These are phyloP conservation scores for Oasisia sp. DNA, from an alignment of 2,888 invertebrate species.

Conservation along the genomic window DNA sequence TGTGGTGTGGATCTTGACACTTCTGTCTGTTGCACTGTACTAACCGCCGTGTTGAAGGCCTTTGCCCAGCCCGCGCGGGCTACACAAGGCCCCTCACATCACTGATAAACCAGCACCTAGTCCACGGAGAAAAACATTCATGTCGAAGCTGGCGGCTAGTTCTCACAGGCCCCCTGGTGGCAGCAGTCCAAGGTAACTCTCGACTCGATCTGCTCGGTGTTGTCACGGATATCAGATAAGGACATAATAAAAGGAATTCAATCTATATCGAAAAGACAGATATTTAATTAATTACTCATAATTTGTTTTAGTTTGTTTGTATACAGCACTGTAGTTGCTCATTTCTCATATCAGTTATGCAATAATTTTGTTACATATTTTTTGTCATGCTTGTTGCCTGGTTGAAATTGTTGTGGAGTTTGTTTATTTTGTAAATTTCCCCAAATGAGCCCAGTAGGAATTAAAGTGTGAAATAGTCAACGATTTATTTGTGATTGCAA, in stretches of 20 bases:
- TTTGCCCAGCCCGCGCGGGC: neutral
- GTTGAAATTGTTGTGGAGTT: too few relatives aligned
- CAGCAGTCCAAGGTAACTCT: neutral
- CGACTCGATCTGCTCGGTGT: neutral
- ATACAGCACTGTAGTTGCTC: too few relatives aligned
- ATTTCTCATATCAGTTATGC: too few relatives aligned
- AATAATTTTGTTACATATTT: too few relatives aligned
- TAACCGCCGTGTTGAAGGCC: neutral
- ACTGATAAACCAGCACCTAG: conserved; percentile 3
- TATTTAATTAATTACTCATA: too few relatives aligned
- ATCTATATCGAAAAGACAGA: too few relatives aligned
- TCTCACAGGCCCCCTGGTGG: neutral
- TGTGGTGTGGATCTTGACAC: neutral
- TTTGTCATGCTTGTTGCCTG: too few relatives aligned
- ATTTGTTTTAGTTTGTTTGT: too few relatives aligned
- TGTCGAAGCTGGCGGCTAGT: neutral
- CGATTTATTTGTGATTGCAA: too few relatives aligned
- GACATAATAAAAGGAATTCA: neutral
- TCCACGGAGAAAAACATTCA: neutral
- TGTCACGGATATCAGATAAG: neutral
- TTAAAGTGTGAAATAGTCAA: too few relatives aligned
- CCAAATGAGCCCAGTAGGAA: too few relatives aligned
- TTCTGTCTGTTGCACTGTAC: neutral
- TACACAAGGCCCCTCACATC: neutral
- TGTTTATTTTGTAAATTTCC: too few relatives aligned